Conservation (phyloP, 2,797 vertebrate species). For the Sebastes matsubarae region DNA sequence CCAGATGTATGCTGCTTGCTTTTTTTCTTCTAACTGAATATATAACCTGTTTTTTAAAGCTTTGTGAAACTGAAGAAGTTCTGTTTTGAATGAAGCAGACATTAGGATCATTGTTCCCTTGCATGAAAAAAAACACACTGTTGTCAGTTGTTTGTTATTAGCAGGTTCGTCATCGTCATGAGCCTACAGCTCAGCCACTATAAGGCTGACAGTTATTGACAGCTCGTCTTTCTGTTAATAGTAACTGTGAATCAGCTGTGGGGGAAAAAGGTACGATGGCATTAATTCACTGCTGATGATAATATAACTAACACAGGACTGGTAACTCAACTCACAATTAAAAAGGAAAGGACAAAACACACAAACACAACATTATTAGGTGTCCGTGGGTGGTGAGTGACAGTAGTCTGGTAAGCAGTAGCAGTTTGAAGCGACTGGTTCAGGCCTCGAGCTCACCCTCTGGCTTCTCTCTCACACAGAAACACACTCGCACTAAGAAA, state of each 20-base stretch:
- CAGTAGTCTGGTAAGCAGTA: conserved; percentile 20
- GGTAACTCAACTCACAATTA: neutral
- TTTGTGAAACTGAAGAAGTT: neutral
- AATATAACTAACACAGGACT: neutral
- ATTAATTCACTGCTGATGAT: conserved; percentile 16
- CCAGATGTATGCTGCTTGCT: neutral
- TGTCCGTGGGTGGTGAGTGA: conserved; percentile 10
- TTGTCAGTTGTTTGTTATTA: conserved; percentile 2
- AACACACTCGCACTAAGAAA: conserved; percentile 4
- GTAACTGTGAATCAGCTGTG: conserved; percentile 8
- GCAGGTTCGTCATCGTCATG: neutral
- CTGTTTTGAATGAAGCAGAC: conserved; percentile 11
- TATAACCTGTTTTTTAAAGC: neutral
- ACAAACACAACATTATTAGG: neutral
- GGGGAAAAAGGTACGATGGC: neutral
- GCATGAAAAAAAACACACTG: conserved; percentile 11
- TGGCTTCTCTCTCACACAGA: neutral
- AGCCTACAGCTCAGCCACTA: conserved; percentile 1
- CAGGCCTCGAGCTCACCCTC: conserved; percentile 14
- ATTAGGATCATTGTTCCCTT: neutral
- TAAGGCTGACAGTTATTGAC: conserved; percentile 39
- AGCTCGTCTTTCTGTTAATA: conserved; percentile 19
- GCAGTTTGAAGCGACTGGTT: conserved; percentile 1
- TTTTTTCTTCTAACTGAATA: neutral
- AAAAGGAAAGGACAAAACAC: neutral